A percentile compares a stretch with the other conserved stretches of the same genome.
Evolutionary conservation across 1,140 invertebrate species (phyloP).

Genomic region (Calosoma granatense): DNA sequence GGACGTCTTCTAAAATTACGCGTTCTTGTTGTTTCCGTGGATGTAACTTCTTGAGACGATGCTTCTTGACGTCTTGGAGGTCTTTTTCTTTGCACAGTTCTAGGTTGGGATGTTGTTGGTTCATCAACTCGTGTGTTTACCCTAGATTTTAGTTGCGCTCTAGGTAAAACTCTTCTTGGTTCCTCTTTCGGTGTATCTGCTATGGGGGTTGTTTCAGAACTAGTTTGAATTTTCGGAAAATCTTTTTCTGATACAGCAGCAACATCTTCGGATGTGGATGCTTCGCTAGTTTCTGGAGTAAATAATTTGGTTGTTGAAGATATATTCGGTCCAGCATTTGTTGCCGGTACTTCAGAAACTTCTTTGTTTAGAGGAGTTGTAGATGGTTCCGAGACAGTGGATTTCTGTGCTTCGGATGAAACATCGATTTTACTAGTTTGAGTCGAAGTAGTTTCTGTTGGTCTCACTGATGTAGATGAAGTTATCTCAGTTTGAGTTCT

Average conservation of each 20-base stretch:
- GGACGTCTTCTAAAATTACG: neutral
- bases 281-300: constrained; percentile 13
- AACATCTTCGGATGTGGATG: neutral
- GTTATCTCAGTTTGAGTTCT: constrained; percentile 16
- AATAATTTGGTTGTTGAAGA: constrained; percentile 9
- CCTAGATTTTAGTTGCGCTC: constrained; percentile 16
- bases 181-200: neutral
- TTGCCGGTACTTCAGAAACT: constrained; percentile 6
- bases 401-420: neutral
- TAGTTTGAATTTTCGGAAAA: constrained; percentile 6
- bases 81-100: neutral
- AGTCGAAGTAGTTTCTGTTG: neutral
- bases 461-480: constrained; percentile 13
- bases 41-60: neutral
- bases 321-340: constrained; percentile 2
- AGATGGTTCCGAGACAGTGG: neutral
- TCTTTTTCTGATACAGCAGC: constrained; percentile 11
- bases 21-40: neutral
- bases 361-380: constrained; percentile 11
- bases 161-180: constrained; percentile 9
- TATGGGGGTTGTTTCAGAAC: neutral
- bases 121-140: constrained; percentile 6
- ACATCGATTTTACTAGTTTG: neutral
- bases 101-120: neutral
- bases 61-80: neutral